Base-by-base conservation (phyloP, 2,888 invertebrate genomes). In the Eretmocerus hayati region DNA sequence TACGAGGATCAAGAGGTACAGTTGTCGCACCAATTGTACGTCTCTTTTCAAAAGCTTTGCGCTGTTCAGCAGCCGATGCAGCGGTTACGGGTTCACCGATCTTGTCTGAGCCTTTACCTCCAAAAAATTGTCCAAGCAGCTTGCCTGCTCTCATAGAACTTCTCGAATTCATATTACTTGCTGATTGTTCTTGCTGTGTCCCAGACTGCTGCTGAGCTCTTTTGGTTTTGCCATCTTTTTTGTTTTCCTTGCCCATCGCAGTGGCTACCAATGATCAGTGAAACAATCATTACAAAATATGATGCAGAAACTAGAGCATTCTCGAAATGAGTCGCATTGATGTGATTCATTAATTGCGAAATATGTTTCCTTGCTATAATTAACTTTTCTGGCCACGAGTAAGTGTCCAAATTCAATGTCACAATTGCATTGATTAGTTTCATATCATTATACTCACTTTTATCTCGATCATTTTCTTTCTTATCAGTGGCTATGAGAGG, bases 1-100 rank as follows among this genome's bases (percentile, higher is more conserved):
- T 72, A 59, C 80, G 81, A 2, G 76, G 74, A 57, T 84, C 83
- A 50, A 84, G 77, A 57, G 81, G 79, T 72, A 84, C 81, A 2
- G 83, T 83, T 5, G 82, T 82, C 1, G 81, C 82, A 1, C 85
- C 85, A 2, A 84, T 73, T 1, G 82, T 82, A 55, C 83, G 73
- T 54, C 83, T 73, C 60, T 81, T 83, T 50, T 80, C 81, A 44
- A 81, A 73, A 36, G 76, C 74, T 61, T 60, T 65, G 56, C 75
- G 77, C 5, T 66, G 65, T 4, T 73, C 71, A 4, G 71, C 69
- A 55, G 73, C 75, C 5, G 71, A 69, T 55, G 73, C 75, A 50
- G 55, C 62, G n/a, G n/a, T n/a, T n/a, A n/a, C n/a, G n/a, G n/a
- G n/a, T 52, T 77, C 77, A 35, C 74, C 74, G 43, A 74, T 74